A percentile compares a stretch with the other conserved stretches of the same genome.
Evolutionary conservation across 2,113 vertebrate genomes (phyloP).

Genomic region (human): DNA sequence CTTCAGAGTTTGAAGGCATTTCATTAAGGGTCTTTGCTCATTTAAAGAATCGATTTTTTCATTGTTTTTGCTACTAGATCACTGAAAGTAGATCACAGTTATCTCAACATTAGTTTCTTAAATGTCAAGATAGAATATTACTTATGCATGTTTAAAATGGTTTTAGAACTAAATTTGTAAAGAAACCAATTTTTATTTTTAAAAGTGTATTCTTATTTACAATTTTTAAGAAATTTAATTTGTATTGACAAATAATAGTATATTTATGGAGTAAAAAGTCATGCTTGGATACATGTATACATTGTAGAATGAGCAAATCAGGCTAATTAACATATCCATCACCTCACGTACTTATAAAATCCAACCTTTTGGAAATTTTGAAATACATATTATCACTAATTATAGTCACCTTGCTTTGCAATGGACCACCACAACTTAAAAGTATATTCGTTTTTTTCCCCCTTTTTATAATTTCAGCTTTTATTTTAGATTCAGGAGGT

Average conservation of each 20-base stretch:
- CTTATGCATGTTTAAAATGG: not conserved
- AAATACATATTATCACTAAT: not conserved
- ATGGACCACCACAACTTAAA: not conserved
- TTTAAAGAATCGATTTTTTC: not conserved
- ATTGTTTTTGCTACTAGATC: not conserved
- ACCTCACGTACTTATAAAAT: not conserved
- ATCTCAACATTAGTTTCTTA: constrained; percentile 16
- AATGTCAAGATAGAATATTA: not conserved
- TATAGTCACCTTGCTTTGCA: not conserved
- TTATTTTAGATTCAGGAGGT: too few species aligned
- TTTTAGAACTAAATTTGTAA: not conserved
- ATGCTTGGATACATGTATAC: not conserved
- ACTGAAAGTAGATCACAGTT: not conserved
- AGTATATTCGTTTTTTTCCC: not conserved
- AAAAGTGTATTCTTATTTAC: not conserved
- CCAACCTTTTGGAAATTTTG: not conserved
- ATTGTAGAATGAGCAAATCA: not conserved
- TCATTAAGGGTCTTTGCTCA: not conserved
- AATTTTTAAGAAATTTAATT: not conserved
- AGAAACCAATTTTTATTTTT: constrained; percentile 27
- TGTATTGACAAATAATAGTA: not conserved
- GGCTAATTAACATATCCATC: not conserved
- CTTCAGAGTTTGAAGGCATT: constrained; percentile 8
- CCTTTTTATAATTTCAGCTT: too few species aligned
- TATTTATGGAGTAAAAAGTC: not conserved